These are phyloP conservation scores for Silurus aristotelis DNA, from an alignment of 2,797 vertebrate species.

Conservation along the genomic window DNA sequence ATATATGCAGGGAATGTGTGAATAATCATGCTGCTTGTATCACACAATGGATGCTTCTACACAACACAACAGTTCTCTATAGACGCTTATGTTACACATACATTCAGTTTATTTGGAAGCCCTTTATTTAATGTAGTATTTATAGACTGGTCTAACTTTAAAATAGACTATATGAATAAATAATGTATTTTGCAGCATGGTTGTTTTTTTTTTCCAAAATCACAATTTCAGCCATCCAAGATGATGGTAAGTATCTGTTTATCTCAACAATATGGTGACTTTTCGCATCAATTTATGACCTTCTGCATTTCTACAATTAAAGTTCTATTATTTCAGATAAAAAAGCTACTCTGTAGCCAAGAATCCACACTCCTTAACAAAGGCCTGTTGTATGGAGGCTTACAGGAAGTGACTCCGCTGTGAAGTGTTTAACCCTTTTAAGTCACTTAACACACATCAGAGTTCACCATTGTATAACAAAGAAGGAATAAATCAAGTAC, in stretches of 20 bases:
- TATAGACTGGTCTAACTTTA: not conserved
- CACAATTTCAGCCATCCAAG: not conserved
- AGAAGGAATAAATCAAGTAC: not conserved
- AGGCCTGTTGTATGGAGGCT: not conserved
- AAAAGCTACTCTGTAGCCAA: not conserved
- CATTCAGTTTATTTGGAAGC: not conserved
- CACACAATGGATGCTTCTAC: not conserved
- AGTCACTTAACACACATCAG: not conserved
- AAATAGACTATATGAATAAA: not conserved
- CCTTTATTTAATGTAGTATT: too few relatives aligned
- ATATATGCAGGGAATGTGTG: too few relatives aligned
- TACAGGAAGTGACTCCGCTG: slow-evolving; percentile 33
- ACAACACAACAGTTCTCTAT: not conserved
- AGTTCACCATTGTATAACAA: not conserved
- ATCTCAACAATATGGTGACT: not conserved
- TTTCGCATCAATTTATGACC: not conserved
- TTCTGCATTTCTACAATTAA: not conserved
- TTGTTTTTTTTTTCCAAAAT: not conserved
- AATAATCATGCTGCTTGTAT: too few relatives aligned
- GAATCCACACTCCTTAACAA: not conserved
- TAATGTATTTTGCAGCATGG: not conserved
- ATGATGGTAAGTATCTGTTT: not conserved
- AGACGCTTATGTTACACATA: not conserved
- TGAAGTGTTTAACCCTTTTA: slow-evolving; percentile 12
- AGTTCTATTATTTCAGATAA: not conserved